A percentile compares a stretch with the other conserved stretches of the same genome.
These are phyloP conservation scores for Odontothrips loti DNA, from an alignment of 2,888 invertebrate species.

Conservation along the genomic window DNA sequence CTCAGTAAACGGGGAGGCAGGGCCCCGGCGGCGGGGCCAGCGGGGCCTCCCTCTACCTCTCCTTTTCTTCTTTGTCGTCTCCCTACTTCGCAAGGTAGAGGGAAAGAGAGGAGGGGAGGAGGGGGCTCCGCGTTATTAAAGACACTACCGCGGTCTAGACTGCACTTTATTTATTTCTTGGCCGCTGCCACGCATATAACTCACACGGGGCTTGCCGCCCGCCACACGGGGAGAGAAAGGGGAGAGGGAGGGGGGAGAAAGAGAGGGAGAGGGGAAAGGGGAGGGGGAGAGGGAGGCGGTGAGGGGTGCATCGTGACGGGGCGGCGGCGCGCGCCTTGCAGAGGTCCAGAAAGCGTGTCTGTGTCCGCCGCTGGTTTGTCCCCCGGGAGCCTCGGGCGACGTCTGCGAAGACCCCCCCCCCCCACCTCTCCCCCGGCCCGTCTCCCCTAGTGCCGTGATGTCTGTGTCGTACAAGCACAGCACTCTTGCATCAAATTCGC, in stretches of 20 bases:
- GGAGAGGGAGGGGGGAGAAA: not conserved
- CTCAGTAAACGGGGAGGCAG: conserved; percentile 1
- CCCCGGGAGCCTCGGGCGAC: not conserved
- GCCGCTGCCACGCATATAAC: conserved; percentile 18
- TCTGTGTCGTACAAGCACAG: too few relatives aligned
- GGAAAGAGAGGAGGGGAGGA: too few relatives aligned
- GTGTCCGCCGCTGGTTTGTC: not conserved
- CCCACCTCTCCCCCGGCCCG: not conserved
- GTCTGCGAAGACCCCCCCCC: not conserved
- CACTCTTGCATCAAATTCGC: too few relatives aligned
- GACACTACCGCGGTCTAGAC: conserved; percentile 20
- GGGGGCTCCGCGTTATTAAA: conserved; percentile 4
- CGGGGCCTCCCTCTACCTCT: not conserved
- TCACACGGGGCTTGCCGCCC: conserved; percentile 7
- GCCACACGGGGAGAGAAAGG: not conserved
- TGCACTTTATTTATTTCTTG: conserved; percentile 27
- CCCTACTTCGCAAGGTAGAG: too few relatives aligned
- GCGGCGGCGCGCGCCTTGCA: too few relatives aligned
- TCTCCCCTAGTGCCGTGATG: not conserved
- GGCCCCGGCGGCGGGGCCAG: not conserved
- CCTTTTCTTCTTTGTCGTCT: too few relatives aligned
- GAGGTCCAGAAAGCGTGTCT: not conserved
- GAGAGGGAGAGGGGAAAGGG: not conserved
- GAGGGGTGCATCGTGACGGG: not conserved
- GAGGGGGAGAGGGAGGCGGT: not conserved